These are phyloP conservation scores for Cecropterus lyciades DNA, from an alignment of 1,140 invertebrate genomes.

Conservation along the genomic window DNA sequence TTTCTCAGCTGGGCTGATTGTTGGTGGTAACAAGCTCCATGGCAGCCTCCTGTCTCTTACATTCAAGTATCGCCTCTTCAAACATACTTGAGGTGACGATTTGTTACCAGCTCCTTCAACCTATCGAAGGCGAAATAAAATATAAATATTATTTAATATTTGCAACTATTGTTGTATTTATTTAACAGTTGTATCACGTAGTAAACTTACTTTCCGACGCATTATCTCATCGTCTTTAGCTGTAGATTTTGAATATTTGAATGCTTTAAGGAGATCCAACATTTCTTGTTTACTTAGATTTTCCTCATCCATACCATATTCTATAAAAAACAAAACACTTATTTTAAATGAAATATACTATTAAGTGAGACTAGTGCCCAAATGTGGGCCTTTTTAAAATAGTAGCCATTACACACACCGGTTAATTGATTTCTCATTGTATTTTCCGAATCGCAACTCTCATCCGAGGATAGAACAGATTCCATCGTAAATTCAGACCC, in stretches of 20 bases:
- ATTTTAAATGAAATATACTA: background rate
- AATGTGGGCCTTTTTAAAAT: background rate
- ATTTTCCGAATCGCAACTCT: slow-evolving; percentile 63
- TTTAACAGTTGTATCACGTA: no score
- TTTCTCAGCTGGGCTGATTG: slow-evolving; percentile 65
- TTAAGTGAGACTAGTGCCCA: background rate
- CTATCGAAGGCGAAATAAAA: slow-evolving; percentile 42
- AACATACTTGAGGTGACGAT: slow-evolving; percentile 50
- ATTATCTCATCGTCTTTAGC: slow-evolving; percentile 62
- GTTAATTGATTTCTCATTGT: slow-evolving; percentile 62
- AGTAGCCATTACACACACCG: slow-evolving; percentile 40
- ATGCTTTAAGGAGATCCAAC: slow-evolving; percentile 72
- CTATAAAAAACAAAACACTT: slow-evolving; percentile 54
- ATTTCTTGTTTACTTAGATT: slow-evolving; percentile 79
- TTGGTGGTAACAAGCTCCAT: slow-evolving; percentile 76
- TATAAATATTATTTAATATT: no score
- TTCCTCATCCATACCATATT: slow-evolving; percentile 75
- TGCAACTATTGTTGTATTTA: no score
- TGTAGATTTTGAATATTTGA: slow-evolving; percentile 73
- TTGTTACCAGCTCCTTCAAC: slow-evolving; percentile 39
- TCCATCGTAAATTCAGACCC: slow-evolving; percentile 42
- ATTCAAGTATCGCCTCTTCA: slow-evolving; percentile 75
- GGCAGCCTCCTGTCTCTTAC: slow-evolving; percentile 78
- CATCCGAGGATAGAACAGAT: slow-evolving; percentile 55
- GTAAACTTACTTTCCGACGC: slow-evolving; percentile 49